Evolutionary conservation across 1,140 invertebrate genomes (phyloP), one percentile per base, ranked within the genome.

Genomic region (Pseudachorutes palmiensis): DNA sequence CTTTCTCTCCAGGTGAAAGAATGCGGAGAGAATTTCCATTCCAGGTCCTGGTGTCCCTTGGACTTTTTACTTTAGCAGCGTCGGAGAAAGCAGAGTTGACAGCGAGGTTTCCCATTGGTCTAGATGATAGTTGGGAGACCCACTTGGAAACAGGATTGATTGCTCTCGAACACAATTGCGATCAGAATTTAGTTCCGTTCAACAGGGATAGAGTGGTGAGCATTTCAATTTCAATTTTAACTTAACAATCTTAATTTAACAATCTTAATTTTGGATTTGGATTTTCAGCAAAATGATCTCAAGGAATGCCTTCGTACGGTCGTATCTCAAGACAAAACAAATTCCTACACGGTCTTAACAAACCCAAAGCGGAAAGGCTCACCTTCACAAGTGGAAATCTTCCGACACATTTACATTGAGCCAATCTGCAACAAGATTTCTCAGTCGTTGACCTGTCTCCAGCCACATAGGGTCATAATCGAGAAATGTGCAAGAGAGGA

Each of bases 391-490:
- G 19, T 16, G 3, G 61, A 63, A n/a, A 26, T 63, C 19, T 63
- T 63, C 29, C 5, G 36, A 26, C 61, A 63, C 22, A 29, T 63
- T 19, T 63, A 63, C 61, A 45, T 63, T 28, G 61, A 63, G 36
- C 61, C 61, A 63, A 41, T 63, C 24, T 63, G 61, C 26, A 63
- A 41, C 24, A 63, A 63, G 24, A 26, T 63, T 24, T 63, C 61
- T 41, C n/a, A 41, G 22, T 63, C 61, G 2, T 12, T 63, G 2
- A 19, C 5, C 33, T 63, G 61, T 24, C 41, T 63, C 33, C 26
- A 48, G 22, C 61, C 61, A 3, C 61, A 63, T 26, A 36, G 28
- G 24, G 22, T 24, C 9, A 48, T 48, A 24, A 45, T 63, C 22
- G 61, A 63, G 2, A 63, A 45, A 19, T 63, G 61, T 48, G 41